Conservation (phyloP, 92 coral and sea anemone species). For the Palythoa heliodiscus region DNA sequence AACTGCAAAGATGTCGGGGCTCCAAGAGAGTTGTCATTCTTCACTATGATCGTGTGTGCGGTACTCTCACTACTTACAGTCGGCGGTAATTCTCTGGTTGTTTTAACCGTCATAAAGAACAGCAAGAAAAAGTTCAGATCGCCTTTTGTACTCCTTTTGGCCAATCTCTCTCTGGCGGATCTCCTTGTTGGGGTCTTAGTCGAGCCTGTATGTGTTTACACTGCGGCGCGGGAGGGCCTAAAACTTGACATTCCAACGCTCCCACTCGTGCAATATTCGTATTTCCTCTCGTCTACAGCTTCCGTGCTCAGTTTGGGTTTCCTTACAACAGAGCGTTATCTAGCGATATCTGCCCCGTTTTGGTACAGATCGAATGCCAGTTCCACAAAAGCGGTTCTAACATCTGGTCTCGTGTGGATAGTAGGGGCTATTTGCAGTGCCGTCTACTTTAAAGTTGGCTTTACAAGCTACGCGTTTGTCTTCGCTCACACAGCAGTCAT, state of each 20-base stretch:
- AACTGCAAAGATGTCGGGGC: conserved; percentile 24
- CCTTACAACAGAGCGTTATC: conserved; percentile 34
- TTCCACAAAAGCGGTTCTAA: neutral
- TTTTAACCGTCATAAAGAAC: conserved; percentile 9
- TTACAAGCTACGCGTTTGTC: conserved; percentile 26
- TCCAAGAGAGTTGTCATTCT: conserved; percentile 25
- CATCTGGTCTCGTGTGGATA: conserved; percentile 17
- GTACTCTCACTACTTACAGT: conserved; percentile 17
- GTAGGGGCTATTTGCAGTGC: neutral
- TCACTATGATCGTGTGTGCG: conserved; percentile 35
- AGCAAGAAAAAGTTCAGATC: conserved; percentile 20
- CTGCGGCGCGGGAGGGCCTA: conserved; percentile 38
- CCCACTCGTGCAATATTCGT: conserved; percentile 25
- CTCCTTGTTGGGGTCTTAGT: conserved; percentile 27
- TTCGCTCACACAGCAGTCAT: conserved; percentile 33
- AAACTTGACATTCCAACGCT: conserved; percentile 5
- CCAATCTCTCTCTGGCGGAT: conserved; percentile 36
- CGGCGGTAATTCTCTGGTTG: conserved; percentile 34
- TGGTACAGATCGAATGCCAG: conserved; percentile 33
- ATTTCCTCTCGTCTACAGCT: conserved; percentile 32
- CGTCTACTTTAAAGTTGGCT: conserved; percentile 27
- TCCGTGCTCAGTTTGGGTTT: conserved; percentile 31
- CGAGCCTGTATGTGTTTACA: conserved; percentile 28
- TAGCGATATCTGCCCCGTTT: conserved; percentile 34
- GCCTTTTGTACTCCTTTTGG: conserved; percentile 17